These are phyloP conservation scores for Epistrophe grossulariae DNA, from an alignment of 2,888 invertebrate species.

Conservation along the genomic window DNA sequence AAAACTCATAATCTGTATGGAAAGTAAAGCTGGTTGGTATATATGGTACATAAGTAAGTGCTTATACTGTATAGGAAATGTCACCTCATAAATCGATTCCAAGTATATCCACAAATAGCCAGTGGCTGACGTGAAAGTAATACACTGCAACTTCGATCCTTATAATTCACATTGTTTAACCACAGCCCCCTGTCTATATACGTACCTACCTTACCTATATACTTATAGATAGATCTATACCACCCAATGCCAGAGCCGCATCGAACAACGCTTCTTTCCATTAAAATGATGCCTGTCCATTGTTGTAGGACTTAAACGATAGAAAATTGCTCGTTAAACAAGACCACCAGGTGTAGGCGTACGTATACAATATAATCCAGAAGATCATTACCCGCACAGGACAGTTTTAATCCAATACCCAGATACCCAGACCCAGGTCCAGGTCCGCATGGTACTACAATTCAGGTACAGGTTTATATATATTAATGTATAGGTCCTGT, in stretches of 20 bases:
- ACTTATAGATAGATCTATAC: background rate
- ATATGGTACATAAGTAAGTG: background rate
- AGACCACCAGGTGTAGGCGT: slow-evolving; percentile 39
- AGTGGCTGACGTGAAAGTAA: slow-evolving; percentile 50
- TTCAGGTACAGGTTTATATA: no score
- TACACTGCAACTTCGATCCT: slow-evolving; percentile 42
- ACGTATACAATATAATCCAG: slow-evolving; percentile 41
- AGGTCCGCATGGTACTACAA: background rate
- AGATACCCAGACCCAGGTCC: background rate
- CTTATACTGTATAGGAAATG: slow-evolving; percentile 1
- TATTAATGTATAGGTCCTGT: background rate
- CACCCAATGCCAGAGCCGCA: background rate
- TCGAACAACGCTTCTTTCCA: background rate
- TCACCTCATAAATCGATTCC: slow-evolving; percentile 59
- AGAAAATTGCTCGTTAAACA: slow-evolving; percentile 48
- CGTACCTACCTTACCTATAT: no score
- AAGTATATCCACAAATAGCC: slow-evolving; percentile 59
- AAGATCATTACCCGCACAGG: slow-evolving; percentile 42
- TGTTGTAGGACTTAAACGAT: slow-evolving; percentile 41
- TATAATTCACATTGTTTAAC: slow-evolving; percentile 46
- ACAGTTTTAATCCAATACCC: slow-evolving; percentile 40
- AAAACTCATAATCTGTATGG: slow-evolving; percentile 17
- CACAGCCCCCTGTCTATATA: background rate
- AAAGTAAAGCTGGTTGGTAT: background rate
- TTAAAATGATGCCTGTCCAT: slow-evolving; percentile 35